These are phyloP conservation scores for Latrodectus hesperus DNA, from an alignment of 2,888 invertebrate species.

Conservation along the genomic window DNA sequence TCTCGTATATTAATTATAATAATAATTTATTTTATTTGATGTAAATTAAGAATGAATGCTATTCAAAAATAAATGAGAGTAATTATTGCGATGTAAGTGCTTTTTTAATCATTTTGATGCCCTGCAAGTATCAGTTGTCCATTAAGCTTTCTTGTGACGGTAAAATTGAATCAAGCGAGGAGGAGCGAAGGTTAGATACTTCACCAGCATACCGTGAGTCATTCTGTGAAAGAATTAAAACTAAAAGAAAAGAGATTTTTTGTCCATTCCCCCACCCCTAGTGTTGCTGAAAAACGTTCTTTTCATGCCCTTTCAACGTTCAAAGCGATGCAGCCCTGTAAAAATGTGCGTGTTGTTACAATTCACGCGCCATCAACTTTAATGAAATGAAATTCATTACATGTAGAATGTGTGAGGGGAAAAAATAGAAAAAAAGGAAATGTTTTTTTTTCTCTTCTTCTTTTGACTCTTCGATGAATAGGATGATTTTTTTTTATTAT, in stretches of 20 bases:
- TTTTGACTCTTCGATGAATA: constrained; percentile 66
- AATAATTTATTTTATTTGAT: too few relatives aligned
- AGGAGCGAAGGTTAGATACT: not conserved
- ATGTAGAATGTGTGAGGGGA: constrained; percentile 57
- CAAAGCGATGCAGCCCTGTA: constrained; percentile 9
- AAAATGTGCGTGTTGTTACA: constrained; percentile 63
- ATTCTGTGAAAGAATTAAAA: constrained; percentile 58
- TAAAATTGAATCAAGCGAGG: too few relatives aligned
- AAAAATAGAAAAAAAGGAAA: constrained; percentile 20
- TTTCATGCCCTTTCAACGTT: constrained; percentile 39
- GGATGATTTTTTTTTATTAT: constrained; percentile 47
- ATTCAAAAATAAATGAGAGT: too few relatives aligned
- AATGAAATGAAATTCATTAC: constrained; percentile 71
- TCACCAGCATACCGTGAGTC: constrained; percentile 36
- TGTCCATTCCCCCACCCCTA: constrained; percentile 7
- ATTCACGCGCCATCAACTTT: constrained; percentile 70
- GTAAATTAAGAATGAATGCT: too few relatives aligned
- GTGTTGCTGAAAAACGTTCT: constrained; percentile 20
- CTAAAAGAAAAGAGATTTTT: constrained; percentile 50
- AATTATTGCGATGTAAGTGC: too few relatives aligned
- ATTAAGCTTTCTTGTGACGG: too few relatives aligned
- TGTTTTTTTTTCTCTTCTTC: too few relatives aligned
- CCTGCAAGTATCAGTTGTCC: too few relatives aligned
- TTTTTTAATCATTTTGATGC: too few relatives aligned
- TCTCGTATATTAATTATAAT: too few relatives aligned